Conservation (phyloP, 2,888 invertebrate species). For the Zonitis immaculata region DNA sequence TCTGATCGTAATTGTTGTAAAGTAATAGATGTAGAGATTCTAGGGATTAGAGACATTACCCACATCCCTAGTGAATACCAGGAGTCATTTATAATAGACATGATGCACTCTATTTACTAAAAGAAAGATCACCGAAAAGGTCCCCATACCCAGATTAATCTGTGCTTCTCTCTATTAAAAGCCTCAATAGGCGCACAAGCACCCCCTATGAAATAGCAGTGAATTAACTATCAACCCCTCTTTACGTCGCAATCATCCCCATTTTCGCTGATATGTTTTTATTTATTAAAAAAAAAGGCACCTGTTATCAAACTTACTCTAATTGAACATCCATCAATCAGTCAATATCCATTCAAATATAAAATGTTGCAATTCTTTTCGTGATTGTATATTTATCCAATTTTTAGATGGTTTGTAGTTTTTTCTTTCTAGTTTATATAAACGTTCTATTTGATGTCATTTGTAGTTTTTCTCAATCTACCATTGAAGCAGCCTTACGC, state of each 20-base stretch:
- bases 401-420: too few relatives aligned
- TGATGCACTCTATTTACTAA: constrained; percentile 36
- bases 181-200: constrained; percentile 43
- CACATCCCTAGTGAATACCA: constrained; percentile 31
- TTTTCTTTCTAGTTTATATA: too few relatives aligned
- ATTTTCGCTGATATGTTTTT: neutral
- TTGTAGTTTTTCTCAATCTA: too few relatives aligned
- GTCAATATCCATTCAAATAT: neutral
- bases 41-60: constrained; percentile 6
- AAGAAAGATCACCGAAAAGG: constrained; percentile 45
- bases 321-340: neutral
- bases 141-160: constrained; percentile 43
- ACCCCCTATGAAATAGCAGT: neutral
- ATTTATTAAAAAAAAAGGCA: neutral
- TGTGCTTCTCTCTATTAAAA: constrained; percentile 47
- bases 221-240: neutral
- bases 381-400: neutral
- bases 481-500: too few relatives aligned
- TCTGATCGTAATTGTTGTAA: constrained; percentile 13
- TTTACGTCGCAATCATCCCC: neutral
- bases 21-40: constrained; percentile 16
- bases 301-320: neutral
- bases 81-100: constrained; percentile 43
- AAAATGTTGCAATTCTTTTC: neutral
- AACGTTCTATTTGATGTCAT: too few relatives aligned